phyloP scores from a whole-genome alignment of 2,113 vertebrate species.

The Nannobrachium achirus region DNA sequence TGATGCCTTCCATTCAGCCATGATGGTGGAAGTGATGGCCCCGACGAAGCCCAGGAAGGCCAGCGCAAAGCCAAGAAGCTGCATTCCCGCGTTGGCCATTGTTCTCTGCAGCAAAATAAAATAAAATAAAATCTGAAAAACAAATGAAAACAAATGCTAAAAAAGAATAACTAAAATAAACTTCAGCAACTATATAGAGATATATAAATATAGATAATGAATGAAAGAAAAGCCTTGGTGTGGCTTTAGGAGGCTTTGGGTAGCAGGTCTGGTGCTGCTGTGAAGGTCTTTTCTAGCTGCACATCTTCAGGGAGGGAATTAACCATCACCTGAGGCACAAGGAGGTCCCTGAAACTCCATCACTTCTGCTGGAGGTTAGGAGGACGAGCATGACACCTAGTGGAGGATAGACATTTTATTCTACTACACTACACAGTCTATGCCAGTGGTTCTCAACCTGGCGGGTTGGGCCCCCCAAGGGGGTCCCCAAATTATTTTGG shows the following conservation, averaged over 20 bases:
- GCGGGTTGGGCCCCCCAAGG: too few relatives aligned
- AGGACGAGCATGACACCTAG: conserved; percentile 39
- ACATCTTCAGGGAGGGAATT: conserved; percentile 37
- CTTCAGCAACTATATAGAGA: too few relatives aligned
- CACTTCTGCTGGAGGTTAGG: not conserved
- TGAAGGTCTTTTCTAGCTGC: conserved; percentile 25
- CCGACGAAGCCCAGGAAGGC: conserved; percentile 89
- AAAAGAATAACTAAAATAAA: not conserved
- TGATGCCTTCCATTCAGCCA: conserved; percentile 95
- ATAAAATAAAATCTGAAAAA: not conserved
- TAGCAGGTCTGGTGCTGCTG: not conserved
- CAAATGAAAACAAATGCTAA: not conserved
- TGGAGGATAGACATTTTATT: conserved; percentile 21
- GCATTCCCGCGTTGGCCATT: conserved; percentile 90
- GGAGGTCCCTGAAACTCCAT: conserved; percentile 46
- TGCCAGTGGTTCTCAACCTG: too few relatives aligned
- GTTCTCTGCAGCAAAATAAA: not conserved
- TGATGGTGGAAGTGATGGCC: conserved; percentile 83
- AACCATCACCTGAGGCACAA: conserved; percentile 31
- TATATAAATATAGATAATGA: not conserved
- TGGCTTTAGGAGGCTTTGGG: conserved; percentile 14
- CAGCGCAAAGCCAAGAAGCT: conserved; percentile 88
- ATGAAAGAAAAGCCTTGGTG: not conserved
- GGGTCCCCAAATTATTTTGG: too few relatives aligned
- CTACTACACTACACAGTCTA: too few relatives aligned